Conservation (phyloP, 2,113 vertebrate species). For the Smithornis capensis region DNA sequence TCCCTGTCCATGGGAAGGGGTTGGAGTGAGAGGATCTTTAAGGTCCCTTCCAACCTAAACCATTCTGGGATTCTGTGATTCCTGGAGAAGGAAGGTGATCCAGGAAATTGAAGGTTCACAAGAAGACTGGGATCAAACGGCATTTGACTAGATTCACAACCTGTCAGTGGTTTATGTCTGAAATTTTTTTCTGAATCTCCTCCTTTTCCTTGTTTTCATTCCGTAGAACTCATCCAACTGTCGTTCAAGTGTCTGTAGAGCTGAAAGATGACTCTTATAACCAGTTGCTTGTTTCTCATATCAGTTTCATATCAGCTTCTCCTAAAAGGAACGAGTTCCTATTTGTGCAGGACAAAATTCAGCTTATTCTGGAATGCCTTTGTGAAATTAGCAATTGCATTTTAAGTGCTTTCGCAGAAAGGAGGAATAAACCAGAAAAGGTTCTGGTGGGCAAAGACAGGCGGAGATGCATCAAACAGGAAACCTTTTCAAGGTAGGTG, state of each 20-base stretch:
- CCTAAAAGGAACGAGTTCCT: background rate
- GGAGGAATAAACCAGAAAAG: background rate
- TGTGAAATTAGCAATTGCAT: background rate
- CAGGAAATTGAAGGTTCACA: background rate
- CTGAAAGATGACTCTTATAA: background rate
- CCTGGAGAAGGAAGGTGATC: background rate
- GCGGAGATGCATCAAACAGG: background rate
- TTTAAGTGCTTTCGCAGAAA: background rate
- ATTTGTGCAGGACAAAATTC: background rate
- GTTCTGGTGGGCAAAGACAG: background rate
- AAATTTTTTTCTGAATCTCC: background rate
- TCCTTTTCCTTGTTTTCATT: background rate
- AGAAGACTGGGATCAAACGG: background rate
- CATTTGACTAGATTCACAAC: background rate
- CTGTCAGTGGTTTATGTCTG: background rate
- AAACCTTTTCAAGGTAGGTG: background rate
- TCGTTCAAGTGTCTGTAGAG: background rate
- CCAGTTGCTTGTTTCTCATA: background rate
- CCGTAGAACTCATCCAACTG: background rate
- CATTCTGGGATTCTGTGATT: background rate
- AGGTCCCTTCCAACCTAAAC: background rate
- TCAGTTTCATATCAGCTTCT: background rate
- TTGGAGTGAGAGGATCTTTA: background rate
- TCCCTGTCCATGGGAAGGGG: background rate
- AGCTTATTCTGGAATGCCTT: background rate